Conservation (phyloP, 1,140 invertebrate genomes). For the Bradynema listronoti region DNA sequence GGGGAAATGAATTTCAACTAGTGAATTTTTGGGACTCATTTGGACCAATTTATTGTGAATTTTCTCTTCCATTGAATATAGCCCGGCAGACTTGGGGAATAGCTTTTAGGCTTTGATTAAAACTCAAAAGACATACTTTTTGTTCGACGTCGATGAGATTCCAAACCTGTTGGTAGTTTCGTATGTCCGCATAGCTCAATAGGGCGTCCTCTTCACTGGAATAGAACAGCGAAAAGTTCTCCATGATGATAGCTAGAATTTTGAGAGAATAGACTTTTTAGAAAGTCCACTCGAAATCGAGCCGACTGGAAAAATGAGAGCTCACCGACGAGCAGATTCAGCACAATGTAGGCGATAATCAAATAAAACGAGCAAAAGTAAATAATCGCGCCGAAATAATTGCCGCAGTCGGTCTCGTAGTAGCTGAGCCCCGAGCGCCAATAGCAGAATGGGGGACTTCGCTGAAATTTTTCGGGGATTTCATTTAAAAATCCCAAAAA, state of each 20-base stretch:
- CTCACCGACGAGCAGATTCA: constrained; percentile 93
- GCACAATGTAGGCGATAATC: constrained; percentile 98
- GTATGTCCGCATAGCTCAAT: constrained; percentile 80
- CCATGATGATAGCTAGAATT: constrained; percentile 94
- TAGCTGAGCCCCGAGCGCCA: constrained; percentile 79
- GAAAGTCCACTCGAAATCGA: neutral
- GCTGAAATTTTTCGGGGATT: constrained; percentile 46
- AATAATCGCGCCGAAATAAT: constrained; percentile 72
- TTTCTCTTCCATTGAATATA: constrained; percentile 18
- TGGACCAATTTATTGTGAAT: too few species aligned
- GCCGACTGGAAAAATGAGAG: constrained; percentile 17
- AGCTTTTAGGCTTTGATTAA: too few species aligned
- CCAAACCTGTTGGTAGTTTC: constrained; percentile 99
- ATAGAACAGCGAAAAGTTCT: constrained; percentile 99
- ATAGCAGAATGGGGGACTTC: constrained; percentile 76
- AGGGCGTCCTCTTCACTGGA: constrained; percentile 99
- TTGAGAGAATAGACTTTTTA: constrained; percentile 15
- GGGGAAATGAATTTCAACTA: too few species aligned
- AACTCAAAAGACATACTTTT: too few species aligned
- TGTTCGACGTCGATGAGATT: constrained; percentile 97
- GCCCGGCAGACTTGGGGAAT: too few species aligned
- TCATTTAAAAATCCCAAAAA: too few species aligned
- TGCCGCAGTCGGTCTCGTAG: constrained; percentile 94
- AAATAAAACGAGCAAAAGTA: constrained; percentile 99
- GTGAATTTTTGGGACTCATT: too few species aligned